Percentiles rank a stretch among this genome's conserved stretches.
Evolutionary conservation across 2,797 vertebrate species (phyloP).

Genomic region (Pseudomugil tenellus): DNA sequence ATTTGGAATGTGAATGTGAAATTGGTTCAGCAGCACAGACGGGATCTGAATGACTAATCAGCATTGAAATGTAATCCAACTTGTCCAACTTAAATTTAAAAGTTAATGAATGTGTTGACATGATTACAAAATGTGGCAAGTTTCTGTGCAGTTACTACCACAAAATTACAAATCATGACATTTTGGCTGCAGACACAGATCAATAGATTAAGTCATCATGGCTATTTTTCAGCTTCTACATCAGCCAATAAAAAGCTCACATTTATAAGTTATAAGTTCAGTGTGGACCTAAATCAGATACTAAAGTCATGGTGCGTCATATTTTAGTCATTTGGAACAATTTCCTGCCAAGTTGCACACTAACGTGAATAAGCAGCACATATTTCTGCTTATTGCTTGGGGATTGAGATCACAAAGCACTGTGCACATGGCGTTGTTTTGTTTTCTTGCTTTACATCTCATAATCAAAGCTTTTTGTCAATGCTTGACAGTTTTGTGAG

Average conservation of each 20-base stretch:
- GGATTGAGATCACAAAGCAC: neutral
- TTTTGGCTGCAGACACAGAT: neutral
- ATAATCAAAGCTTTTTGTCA: neutral
- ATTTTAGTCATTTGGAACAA: neutral
- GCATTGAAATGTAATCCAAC: neutral
- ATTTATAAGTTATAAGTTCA: neutral
- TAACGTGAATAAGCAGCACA: neutral
- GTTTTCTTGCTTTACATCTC: neutral
- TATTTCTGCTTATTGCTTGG: no score
- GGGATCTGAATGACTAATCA: no score
- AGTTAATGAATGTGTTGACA: neutral
- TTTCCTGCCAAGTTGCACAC: neutral
- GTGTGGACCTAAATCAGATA: neutral
- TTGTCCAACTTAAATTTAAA: neutral
- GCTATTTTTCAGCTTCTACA: neutral
- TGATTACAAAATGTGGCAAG: neutral
- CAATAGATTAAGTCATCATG: neutral
- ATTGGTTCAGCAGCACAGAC: no score
- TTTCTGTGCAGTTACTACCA: neutral
- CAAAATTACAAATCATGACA: neutral
- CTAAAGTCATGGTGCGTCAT: neutral
- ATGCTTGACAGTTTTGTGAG: neutral
- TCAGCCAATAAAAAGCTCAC: neutral
- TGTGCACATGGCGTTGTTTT: no score
- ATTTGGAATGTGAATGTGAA: neutral